Base-by-base conservation (phyloP, 2,888 invertebrate genomes). In the Morpho achilles region DNA sequence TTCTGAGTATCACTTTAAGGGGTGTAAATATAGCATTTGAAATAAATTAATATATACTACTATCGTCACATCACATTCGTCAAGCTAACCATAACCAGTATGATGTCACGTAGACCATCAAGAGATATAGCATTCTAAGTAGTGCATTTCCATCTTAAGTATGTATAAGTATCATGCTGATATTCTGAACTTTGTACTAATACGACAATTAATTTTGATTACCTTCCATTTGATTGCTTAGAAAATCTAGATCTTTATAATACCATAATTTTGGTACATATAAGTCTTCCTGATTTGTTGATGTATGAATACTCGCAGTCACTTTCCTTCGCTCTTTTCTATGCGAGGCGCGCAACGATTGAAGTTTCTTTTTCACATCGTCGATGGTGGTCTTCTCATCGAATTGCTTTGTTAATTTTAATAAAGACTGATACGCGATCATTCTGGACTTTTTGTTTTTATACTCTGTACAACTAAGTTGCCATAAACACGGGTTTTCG, bases 221-320 rank as follows among this genome's bases (percentile, higher is more conserved):
- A 51, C 50, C 50, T 51, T 50, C 50, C 50, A 23, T 43, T 3
- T 42, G 22, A 22, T 3, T 9, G 23, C 41, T 42, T n/a, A 51
- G 7, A 23, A 51, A 51, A 22, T 51, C 50, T 23, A 51, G 42
- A 6, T 43, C 9, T 8, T 43, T 51, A 10, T 51, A 51, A 43
- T 51, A 51, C 50, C 50, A 51, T 23, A 51, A 51, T n/a, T 51
- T 51, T 2, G 50, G 50, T 9, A 51, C 43, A 5, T 51, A 51
- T 1, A 51, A 22, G 1, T 51, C 42, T 7, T 42, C 9, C n/a
- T 9, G 39, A 6, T 5, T 6, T 9, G 6, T 9, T 3, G 42
- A 41, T 23, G 9, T 23, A 10, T 23, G 22, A 1, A 51, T 8
- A 51, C 50, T 51, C 8, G 22, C 42, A 9, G 23, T 6, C 16